phyloP scores from a whole-genome alignment of 2,797 vertebrate genomes.

The Cirrhinus mrigala region DNA sequence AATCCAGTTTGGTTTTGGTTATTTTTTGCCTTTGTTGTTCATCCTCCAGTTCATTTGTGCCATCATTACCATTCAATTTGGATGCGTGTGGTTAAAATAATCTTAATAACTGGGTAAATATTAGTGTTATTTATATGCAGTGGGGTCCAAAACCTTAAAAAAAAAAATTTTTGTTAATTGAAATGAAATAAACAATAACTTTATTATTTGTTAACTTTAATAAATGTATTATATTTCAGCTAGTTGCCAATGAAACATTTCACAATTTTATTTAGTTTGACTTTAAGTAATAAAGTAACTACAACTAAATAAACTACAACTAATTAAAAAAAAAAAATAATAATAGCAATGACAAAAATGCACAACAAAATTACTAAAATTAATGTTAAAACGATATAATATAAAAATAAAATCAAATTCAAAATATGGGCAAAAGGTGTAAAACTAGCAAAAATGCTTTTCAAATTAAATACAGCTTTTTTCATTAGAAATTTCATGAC shows the following conservation, averaged over 20 bases:
- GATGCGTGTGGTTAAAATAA: background rate
- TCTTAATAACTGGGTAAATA: too few species aligned
- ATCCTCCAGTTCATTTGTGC: background rate
- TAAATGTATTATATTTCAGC: background rate
- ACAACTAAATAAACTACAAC: background rate
- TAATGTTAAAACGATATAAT: background rate
- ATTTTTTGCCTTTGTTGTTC: background rate
- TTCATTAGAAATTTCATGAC: background rate
- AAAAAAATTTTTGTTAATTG: background rate
- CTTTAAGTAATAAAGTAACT: background rate
- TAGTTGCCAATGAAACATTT: background rate
- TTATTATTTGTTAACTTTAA: too few species aligned
- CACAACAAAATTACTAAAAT: background rate
- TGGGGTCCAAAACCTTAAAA: background rate
- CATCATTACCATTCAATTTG: background rate
- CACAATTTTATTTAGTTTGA: background rate
- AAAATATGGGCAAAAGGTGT: background rate
- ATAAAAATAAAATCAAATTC: background rate
- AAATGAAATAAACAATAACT: background rate
- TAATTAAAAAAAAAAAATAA: background rate
- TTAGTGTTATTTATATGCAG: background rate
- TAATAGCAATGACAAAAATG: background rate
- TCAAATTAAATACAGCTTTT: background rate
- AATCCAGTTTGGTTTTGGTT: background rate
- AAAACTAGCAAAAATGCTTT: background rate